phyloP scores from a whole-genome alignment of 2,888 invertebrate species.

The Drosophila siamana region DNA sequence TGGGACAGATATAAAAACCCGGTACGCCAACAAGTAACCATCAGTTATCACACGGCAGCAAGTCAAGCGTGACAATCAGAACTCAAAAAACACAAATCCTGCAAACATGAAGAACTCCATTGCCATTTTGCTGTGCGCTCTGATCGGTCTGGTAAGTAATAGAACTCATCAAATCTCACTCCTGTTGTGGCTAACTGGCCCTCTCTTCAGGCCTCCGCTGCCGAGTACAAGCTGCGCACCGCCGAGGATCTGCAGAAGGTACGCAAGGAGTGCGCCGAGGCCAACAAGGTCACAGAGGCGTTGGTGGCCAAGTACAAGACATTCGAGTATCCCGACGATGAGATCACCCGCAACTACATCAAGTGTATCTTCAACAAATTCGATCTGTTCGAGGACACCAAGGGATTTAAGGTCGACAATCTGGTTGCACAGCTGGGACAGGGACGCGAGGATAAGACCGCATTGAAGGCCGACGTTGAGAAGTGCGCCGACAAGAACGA shows the following conservation, averaged over 20 bases:
- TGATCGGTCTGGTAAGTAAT: slow-evolving; percentile 82
- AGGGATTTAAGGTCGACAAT: slow-evolving; percentile 84
- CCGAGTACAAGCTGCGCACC: slow-evolving; percentile 83
- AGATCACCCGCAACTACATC: slow-evolving; percentile 84
- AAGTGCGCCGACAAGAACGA: slow-evolving; percentile 85
- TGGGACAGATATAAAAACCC: slow-evolving; percentile 63
- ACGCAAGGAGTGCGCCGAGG: slow-evolving; percentile 83
- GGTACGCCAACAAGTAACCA: slow-evolving; percentile 32
- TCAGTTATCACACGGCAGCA: slow-evolving; percentile 61
- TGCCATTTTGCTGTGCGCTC: slow-evolving; percentile 80
- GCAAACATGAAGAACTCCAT: slow-evolving; percentile 82
- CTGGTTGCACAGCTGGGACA: slow-evolving; percentile 84
- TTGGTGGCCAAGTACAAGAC: slow-evolving; percentile 84
- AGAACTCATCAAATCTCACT: not conserved
- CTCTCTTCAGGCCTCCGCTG: slow-evolving; percentile 73
- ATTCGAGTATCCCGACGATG: slow-evolving; percentile 85
- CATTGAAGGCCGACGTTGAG: slow-evolving; percentile 82
- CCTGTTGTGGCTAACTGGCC: not conserved
- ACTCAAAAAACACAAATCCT: slow-evolving; percentile 22
- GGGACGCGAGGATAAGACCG: slow-evolving; percentile 81
- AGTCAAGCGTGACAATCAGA: slow-evolving; percentile 26
- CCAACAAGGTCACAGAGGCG: slow-evolving; percentile 82
- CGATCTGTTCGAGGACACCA: slow-evolving; percentile 83
- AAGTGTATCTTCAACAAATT: slow-evolving; percentile 85
- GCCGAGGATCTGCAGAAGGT: slow-evolving; percentile 83